phyloP scores from a whole-genome alignment of 1,140 invertebrate genomes.

The Micrasema longulum region DNA sequence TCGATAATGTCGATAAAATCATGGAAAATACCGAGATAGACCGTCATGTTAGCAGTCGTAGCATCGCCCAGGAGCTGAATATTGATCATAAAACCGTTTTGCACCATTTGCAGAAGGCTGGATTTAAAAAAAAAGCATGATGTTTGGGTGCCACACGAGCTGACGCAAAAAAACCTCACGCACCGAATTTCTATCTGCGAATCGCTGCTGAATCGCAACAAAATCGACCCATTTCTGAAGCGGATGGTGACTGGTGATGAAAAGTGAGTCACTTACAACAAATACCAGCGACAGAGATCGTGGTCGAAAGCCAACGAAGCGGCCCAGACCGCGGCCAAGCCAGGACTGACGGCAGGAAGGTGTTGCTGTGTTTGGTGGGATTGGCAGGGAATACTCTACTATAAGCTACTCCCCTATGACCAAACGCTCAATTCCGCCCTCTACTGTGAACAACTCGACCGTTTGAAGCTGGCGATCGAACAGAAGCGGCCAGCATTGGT shows the following conservation, averaged over 20 bases:
- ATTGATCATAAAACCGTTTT: slow-evolving; percentile 1
- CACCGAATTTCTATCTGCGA: slow-evolving; percentile 18
- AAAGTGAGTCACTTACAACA: too few species aligned
- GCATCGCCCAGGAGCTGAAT: background rate
- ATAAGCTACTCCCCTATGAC: slow-evolving; percentile 16
- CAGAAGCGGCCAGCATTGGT: slow-evolving; percentile 21
- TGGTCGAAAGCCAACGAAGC: slow-evolving; percentile 1
- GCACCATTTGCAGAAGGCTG: background rate
- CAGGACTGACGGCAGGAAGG: too few species aligned
- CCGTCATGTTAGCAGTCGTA: slow-evolving; percentile 1
- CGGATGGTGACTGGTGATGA: too few species aligned
- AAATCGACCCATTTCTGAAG: slow-evolving; percentile 22
- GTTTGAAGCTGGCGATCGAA: slow-evolving; percentile 21
- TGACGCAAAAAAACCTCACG: slow-evolving; percentile 21
- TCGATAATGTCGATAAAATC: background rate
- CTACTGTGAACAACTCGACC: slow-evolving; percentile 22
- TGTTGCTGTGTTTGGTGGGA: slow-evolving; percentile 21
- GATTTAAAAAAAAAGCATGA: slow-evolving; percentile 2
- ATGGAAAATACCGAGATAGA: slow-evolving; percentile 1
- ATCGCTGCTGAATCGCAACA: slow-evolving; percentile 22
- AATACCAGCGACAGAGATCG: too few species aligned
- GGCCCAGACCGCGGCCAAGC: background rate
- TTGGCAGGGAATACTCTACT: slow-evolving; percentile 25
- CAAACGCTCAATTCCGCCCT: slow-evolving; percentile 14
- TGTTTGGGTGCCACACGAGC: slow-evolving; percentile 24